Evolutionary conservation across 2,113 vertebrate genomes (phyloP).

Genomic region (Regulus satrapa): DNA sequence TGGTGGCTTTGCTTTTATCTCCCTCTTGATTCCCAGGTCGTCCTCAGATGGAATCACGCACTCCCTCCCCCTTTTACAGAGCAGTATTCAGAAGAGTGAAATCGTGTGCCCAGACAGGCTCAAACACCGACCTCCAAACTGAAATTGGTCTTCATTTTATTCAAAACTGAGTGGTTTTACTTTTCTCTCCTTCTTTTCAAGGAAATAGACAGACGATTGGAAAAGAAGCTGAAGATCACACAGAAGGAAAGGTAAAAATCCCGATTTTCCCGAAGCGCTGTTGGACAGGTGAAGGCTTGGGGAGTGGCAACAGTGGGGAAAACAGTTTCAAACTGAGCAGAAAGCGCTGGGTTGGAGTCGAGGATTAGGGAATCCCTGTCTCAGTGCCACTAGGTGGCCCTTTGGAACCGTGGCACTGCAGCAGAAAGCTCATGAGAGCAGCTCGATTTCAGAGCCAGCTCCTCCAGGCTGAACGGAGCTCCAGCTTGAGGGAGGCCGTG

Average conservation of each 20-base stretch:
- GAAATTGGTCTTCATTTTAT: not conserved
- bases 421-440: not conserved
- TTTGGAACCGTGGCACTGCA: rapidly evolving
- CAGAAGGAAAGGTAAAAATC: conserved; percentile 88
- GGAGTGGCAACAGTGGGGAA: not conserved
- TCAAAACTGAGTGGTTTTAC: not conserved
- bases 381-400: not conserved
- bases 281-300: not conserved
- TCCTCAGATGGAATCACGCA: rapidly evolving
- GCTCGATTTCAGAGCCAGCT: not conserved
- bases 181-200: conserved; percentile 58
- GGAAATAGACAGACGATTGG: conserved; percentile 96
- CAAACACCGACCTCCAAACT: rapidly evolving
- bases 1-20: not conserved
- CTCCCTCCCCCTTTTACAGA: not conserved
- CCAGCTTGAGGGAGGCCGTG: not conserved
- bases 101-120: not conserved
- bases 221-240: conserved; percentile 92
- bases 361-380: not conserved
- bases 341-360: rapidly evolving
- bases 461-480: not conserved
- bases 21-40: not conserved
- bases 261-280: not conserved
- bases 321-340: not conserved
- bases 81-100: rapidly evolving